Percentiles rank a stretch among this genome's conserved stretches.
Conservation (phyloP, 2,888 invertebrate species). For the Acrocera orbiculus region DNA sequence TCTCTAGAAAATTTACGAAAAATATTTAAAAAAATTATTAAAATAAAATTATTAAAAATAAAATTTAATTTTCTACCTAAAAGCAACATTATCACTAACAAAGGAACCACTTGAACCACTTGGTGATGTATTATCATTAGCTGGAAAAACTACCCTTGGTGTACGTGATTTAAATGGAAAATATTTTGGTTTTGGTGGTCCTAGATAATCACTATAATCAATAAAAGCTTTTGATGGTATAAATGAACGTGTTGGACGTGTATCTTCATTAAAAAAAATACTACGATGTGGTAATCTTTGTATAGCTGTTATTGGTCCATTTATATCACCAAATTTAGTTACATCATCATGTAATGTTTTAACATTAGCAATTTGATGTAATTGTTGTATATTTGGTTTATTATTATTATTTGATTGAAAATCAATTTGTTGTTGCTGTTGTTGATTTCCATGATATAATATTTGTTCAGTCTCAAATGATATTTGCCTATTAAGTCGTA, state of each 20-base stretch:
- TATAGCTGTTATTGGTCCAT: slow-evolving; percentile 29
- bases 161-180: slow-evolving; percentile 29
- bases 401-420: slow-evolving; percentile 24
- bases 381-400: no score
- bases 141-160: slow-evolving; percentile 29
- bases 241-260: slow-evolving; percentile 18
- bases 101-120: slow-evolving; percentile 24
- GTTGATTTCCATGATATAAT: no score
- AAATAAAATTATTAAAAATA: no score
- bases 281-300: slow-evolving; percentile 23
- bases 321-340: slow-evolving; percentile 31
- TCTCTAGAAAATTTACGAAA: slow-evolving; percentile 30
- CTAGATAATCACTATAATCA: slow-evolving; percentile 21
- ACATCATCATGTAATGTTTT: slow-evolving; percentile 29
- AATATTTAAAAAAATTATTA: no score
- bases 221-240: slow-evolving; percentile 28
- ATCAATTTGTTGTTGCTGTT: slow-evolving; percentile 24
- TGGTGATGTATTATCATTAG: slow-evolving; percentile 26
- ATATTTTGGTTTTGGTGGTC: slow-evolving; percentile 26
- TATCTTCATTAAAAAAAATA: slow-evolving; percentile 24
- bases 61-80: slow-evolving; percentile 20
- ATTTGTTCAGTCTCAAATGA: slow-evolving; percentile 21
- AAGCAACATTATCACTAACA: slow-evolving; percentile 29
- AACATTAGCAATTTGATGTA: no score
- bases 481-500: slow-evolving; percentile 21